Base-by-base conservation (phyloP, 2,797 vertebrate species). In the Eremophila alpestris region DNA sequence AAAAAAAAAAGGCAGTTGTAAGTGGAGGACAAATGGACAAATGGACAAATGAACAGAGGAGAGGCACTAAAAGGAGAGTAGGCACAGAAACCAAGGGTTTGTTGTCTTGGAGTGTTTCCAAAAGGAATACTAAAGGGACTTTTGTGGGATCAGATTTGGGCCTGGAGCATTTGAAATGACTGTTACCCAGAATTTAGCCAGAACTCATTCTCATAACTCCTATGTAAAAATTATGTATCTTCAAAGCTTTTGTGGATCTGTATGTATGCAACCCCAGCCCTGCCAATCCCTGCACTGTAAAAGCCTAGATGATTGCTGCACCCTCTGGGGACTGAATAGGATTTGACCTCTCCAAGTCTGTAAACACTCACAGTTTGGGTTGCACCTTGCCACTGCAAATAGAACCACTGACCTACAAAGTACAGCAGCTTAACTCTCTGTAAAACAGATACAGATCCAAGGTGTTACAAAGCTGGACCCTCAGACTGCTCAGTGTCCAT, bases 61-160 rank as follows among this genome's bases (percentile, higher is more conserved):
- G 86, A 86, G 59, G 11, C 48, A 70, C 51, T 68, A 45, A 67
- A 76, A 51, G 63, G 70, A 87, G 46, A 86, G 41, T 24, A 94
- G 45, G 56, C 48, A 65, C 45, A 79, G 74, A 74, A 46, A 89
- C 38, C 87, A 84, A 93, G 29, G 74, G 77, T 82, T 94, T 96
- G 38, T 51, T 89, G 54, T 54, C 23, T 64, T 94, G 89, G 69
- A 88, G 24, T 41, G 48, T 82, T 76, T 94, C 88, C 88, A 92
- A 38, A 38, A 38, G 38, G 38, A 38, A 38, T 38, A 38, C 38
- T 38, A 38, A 38, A 38, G 71, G 45, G 58, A 85, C 40, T 89
- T 87, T 7, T 89, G 40, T 3, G 0, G 36, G 48, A 92, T 54
- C 82, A 81, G 68, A 65, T 80, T 78, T 62, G 32, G 51, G 58